These are phyloP conservation scores for Polymixis flavicincta DNA, from an alignment of 2,888 invertebrate genomes.

Conservation along the genomic window DNA sequence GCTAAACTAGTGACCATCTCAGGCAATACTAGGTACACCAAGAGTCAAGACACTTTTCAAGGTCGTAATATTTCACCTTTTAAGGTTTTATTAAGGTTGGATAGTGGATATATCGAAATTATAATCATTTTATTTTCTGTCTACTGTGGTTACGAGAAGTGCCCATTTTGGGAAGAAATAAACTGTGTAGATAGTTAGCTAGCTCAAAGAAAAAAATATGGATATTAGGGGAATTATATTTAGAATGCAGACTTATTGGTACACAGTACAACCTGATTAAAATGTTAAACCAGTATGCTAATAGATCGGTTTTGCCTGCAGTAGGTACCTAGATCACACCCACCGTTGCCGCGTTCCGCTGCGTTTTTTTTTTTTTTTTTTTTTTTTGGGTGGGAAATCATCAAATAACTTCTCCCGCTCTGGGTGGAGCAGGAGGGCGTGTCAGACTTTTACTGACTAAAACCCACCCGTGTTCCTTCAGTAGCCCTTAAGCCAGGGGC, in stretches of 20 bases:
- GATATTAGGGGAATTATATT: neutral
- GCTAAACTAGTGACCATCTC: neutral
- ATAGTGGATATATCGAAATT: neutral
- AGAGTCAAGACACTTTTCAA: neutral
- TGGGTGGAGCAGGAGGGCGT: too few species aligned
- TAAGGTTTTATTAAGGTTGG: neutral
- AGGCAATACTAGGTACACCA: neutral
- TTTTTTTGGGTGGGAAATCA: too few species aligned
- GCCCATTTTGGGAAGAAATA: neutral
- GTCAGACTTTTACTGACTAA: too few species aligned
- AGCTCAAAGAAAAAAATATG: neutral
- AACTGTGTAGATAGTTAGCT: neutral
- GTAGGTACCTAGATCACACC: neutral
- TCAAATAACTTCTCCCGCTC: too few species aligned
- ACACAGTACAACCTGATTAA: slow-evolving; percentile 20
- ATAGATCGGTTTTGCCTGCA: neutral
- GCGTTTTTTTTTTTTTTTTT: too few species aligned
- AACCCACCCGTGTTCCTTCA: too few species aligned
- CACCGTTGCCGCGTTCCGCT: too few species aligned
- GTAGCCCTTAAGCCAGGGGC: too few species aligned
- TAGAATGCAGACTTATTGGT: neutral
- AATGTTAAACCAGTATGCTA: slow-evolving; percentile 30
- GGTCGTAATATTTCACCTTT: neutral
- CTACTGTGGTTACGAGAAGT: neutral
- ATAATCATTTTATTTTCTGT: neutral